phyloP scores from a whole-genome alignment of 2,797 vertebrate species.

The Gorsachius magnificus region DNA sequence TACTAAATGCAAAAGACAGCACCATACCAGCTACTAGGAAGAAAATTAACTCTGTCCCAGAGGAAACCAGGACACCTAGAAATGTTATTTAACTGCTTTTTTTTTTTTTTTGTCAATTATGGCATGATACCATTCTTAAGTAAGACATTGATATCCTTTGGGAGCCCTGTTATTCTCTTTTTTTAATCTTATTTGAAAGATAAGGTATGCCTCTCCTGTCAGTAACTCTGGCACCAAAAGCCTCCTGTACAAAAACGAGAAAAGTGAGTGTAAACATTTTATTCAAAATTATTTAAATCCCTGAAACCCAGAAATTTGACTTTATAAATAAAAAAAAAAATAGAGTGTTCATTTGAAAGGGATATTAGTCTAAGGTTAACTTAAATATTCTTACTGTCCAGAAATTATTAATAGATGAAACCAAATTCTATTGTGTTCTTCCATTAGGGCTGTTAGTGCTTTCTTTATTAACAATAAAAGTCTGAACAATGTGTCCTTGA shows the following conservation, averaged over 20 bases:
- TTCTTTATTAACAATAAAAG: neutral
- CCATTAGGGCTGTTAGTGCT: neutral
- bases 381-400: neutral
- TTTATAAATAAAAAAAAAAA: neutral
- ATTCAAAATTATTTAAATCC: neutral
- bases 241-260: rapidly evolving
- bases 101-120: neutral
- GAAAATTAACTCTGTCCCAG: no score
- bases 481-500: neutral
- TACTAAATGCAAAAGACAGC: no score
- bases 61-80: neutral
- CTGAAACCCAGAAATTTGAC: neutral
- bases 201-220: neutral
- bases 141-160: neutral
- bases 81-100: neutral
- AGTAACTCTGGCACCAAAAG: neutral
- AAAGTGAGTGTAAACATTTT: neutral
- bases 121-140: neutral
- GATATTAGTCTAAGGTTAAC: neutral
- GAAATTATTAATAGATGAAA: neutral
- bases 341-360: neutral
- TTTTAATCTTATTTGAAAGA: neutral
- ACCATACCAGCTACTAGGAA: no score
- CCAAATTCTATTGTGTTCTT: neutral
- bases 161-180: neutral